These are phyloP conservation scores for Archivesica marissinica DNA, from an alignment of 1,140 invertebrate species.

Conservation along the genomic window DNA sequence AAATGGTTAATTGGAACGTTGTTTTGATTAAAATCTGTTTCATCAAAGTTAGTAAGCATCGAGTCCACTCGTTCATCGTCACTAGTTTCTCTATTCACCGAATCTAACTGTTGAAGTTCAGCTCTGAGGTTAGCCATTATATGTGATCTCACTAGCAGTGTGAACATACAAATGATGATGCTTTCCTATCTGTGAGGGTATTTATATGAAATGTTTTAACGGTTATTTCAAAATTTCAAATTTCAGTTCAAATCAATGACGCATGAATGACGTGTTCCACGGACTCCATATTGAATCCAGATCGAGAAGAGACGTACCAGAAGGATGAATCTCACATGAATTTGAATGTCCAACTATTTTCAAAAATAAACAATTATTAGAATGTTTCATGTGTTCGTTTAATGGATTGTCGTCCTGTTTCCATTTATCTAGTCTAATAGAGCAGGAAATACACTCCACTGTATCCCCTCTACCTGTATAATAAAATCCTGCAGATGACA, in stretches of 20 bases:
- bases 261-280: too few species aligned
- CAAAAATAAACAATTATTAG: constrained; percentile 32
- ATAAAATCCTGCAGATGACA: constrained; percentile 40
- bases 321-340: too few species aligned
- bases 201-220: neutral
- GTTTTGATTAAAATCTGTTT: neutral
- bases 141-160: neutral
- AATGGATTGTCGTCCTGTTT: constrained; percentile 17
- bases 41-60: neutral
- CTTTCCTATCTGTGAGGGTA: neutral
- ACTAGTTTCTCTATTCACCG: neutral
- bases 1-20: neutral
- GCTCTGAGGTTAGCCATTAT: neutral
- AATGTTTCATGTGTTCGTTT: constrained; percentile 4
- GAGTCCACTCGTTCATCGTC: neutral
- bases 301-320: neutral
- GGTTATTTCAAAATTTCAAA: constrained; percentile 15
- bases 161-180: constrained; percentile 1
- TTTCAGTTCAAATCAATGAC: too few species aligned
- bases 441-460: constrained; percentile 18
- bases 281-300: neutral
- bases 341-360: constrained; percentile 41
- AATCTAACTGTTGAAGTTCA: neutral
- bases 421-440: constrained; percentile 32
- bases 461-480: constrained; percentile 38